phyloP scores from a whole-genome alignment of 2,113 vertebrate species.

The Phaethon lepturus region DNA sequence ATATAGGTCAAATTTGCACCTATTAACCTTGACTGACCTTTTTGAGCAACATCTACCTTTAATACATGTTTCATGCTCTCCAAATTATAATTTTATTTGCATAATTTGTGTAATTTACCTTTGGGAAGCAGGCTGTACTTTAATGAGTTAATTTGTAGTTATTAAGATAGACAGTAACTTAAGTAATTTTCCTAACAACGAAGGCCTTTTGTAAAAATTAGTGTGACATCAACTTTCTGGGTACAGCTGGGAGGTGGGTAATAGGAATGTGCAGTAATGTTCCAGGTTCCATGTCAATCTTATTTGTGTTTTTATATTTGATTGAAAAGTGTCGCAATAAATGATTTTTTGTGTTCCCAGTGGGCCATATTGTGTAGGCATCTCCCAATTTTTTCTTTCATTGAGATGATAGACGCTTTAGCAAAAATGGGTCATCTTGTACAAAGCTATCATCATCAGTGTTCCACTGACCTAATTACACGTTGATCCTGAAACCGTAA shows the following conservation, averaged over 20 bases:
- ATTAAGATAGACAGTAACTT: constrained; percentile 21
- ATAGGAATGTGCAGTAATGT: not conserved
- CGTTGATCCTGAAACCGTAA: constrained; percentile 28
- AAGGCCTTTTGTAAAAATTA: not conserved
- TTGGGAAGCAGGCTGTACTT: not conserved
- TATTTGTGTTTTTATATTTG: not conserved
- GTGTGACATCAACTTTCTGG: not conserved
- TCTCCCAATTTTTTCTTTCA: not conserved
- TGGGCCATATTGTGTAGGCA: not conserved
- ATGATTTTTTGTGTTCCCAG: not conserved
- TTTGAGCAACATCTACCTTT: not conserved
- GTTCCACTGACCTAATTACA: constrained; percentile 68
- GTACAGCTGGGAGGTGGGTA: not conserved
- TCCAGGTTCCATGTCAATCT: not conserved
- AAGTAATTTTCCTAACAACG: not conserved
- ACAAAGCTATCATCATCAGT: constrained; percentile 48
- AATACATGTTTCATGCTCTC: not conserved
- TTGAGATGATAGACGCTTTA: not conserved
- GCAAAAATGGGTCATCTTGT: constrained; percentile 58
- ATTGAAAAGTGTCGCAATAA: not conserved
- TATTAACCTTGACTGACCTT: not conserved
- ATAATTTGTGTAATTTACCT: constrained; percentile 8
- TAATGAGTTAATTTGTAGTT: constrained; percentile 37
- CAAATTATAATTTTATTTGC: constrained; percentile 8
- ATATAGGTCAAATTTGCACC: not conserved